These are phyloP conservation scores for Pangasius mekongensis DNA, from an alignment of 2,797 vertebrate genomes.

Conservation along the genomic window DNA sequence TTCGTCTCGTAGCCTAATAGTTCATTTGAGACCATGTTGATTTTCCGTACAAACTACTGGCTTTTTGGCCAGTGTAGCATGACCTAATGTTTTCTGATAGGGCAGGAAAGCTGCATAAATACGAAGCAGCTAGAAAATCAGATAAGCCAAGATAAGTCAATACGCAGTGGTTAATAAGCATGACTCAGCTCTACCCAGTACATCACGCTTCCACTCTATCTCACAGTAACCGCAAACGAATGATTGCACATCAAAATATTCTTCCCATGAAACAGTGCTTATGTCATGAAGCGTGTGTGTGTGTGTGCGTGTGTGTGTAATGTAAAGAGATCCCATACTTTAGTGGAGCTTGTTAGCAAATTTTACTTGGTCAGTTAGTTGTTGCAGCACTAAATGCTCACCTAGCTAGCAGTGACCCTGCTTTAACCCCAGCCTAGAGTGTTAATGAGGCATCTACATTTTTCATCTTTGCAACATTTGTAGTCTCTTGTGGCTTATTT, in stretches of 20 bases:
- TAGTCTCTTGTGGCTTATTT: background rate
- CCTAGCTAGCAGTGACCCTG: background rate
- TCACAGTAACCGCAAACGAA: background rate
- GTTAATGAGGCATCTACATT: background rate
- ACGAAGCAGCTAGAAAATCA: background rate
- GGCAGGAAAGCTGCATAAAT: background rate
- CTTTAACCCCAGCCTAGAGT: background rate
- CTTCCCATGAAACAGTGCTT: background rate
- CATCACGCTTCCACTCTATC: background rate
- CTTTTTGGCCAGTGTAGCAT: background rate
- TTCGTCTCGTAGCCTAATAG: background rate
- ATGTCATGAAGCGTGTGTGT: too few relatives aligned
- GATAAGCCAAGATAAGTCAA: background rate
- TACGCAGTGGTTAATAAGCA: background rate
- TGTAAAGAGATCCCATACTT: background rate
- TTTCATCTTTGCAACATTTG: background rate
- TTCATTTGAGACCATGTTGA: background rate
- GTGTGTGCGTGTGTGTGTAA: too few relatives aligned
- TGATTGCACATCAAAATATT: background rate
- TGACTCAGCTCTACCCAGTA: background rate
- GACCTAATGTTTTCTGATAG: background rate
- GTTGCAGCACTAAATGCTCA: background rate
- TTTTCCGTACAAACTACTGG: background rate
- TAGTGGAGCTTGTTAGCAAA: background rate
- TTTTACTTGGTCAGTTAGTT: background rate